These are phyloP conservation scores for Polietes domitor DNA, from an alignment of 2,888 invertebrate genomes.

Conservation along the genomic window DNA sequence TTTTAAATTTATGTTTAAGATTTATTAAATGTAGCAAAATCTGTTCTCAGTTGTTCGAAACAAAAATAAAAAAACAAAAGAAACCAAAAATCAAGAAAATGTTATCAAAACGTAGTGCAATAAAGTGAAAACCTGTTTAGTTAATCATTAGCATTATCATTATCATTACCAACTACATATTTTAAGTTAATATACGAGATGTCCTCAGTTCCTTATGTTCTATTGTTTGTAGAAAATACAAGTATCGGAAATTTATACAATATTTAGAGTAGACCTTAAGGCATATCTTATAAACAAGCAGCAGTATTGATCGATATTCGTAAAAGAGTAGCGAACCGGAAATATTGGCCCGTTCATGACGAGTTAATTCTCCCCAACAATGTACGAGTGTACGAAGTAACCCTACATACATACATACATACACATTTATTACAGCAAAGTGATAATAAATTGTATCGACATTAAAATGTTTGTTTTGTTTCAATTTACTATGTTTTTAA, in stretches of 20 bases:
- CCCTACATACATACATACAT: background rate
- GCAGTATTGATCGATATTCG: slow-evolving; percentile 8
- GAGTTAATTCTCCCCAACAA: background rate
- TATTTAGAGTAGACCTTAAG: slow-evolving; percentile 9
- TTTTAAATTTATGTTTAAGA: slow-evolving; percentile 14
- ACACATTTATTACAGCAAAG: slow-evolving; percentile 12
- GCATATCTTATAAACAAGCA: slow-evolving; percentile 27
- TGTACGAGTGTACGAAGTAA: background rate
- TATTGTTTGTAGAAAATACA: slow-evolving; percentile 47
- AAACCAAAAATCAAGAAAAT: slow-evolving; percentile 8
- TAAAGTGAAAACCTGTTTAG: slow-evolving; percentile 27
- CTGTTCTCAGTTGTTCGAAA: slow-evolving; percentile 30
- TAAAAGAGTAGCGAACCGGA: background rate
- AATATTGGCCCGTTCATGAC: no score
- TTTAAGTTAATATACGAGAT: background rate
- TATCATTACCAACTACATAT: background rate
- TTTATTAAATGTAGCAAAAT: slow-evolving; percentile 30
- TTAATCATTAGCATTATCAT: slow-evolving; percentile 20
- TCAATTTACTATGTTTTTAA: background rate
- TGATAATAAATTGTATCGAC: slow-evolving; percentile 33
- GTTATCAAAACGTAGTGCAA: slow-evolving; percentile 30
- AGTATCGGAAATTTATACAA: background rate
- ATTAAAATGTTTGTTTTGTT: slow-evolving; percentile 18
- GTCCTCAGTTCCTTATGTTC: slow-evolving; percentile 44
- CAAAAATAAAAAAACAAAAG: slow-evolving; percentile 1